A percentile compares a stretch with the other conserved stretches of the same genome.
These are phyloP conservation scores for Diaphora mendica DNA, from an alignment of 2,888 invertebrate species.

Conservation along the genomic window DNA sequence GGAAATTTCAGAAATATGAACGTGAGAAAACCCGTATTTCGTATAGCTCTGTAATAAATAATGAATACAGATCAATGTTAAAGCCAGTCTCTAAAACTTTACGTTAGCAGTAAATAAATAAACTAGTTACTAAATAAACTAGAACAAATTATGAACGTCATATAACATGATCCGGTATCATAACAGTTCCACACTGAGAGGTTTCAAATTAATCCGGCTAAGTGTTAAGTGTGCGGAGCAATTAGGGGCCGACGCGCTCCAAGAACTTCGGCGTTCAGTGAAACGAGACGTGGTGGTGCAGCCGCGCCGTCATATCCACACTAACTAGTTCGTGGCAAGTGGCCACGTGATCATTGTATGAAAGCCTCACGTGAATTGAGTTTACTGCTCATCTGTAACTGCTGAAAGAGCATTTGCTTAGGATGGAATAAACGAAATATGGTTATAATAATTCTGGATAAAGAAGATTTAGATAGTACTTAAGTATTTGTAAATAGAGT, in stretches of 20 bases:
- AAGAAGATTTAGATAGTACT: too few relatives aligned
- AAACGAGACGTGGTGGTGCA: neutral
- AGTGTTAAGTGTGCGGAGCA: conserved; percentile 3
- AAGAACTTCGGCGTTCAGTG: neutral
- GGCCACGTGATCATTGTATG: neutral
- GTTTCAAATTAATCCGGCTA: neutral
- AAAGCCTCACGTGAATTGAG: neutral
- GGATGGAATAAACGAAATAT: neutral
- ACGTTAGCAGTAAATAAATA: neutral
- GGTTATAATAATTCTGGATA: neutral
- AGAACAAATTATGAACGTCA: neutral
- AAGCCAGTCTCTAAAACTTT: neutral
- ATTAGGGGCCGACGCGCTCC: neutral
- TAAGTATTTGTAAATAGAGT: too few relatives aligned
- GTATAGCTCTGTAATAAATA: too few relatives aligned
- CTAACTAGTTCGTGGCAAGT: neutral
- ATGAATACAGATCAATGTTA: neutral
- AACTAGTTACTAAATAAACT: neutral
- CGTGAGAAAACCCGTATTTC: too few relatives aligned
- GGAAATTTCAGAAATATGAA: too few relatives aligned
- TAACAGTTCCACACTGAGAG: neutral
- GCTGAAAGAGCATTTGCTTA: neutral
- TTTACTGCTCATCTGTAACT: neutral
- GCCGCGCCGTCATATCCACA: neutral
- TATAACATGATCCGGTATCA: neutral